Percentiles rank a stretch among this genome's conserved stretches.
phyloP scores from a whole-genome alignment of 30 jellyfish, hydroid and myxozoan genomes.

The Hydra vulgaris region DNA sequence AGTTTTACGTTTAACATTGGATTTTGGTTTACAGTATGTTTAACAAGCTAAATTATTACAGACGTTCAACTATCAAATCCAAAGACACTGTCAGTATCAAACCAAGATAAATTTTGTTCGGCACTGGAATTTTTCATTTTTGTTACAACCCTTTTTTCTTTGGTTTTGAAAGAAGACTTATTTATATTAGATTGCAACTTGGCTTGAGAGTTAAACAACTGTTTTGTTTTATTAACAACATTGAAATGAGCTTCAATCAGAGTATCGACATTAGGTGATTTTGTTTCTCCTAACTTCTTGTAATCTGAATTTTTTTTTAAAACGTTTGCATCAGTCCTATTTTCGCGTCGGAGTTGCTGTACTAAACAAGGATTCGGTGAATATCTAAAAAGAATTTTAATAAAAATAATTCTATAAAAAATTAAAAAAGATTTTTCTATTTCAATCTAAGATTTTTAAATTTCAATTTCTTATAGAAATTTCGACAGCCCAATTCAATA shows the following conservation, averaged over 20 bases:
- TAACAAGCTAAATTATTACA: too few relatives aligned
- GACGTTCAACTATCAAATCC: slow-evolving; percentile 59
- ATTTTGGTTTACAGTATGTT: too few relatives aligned
- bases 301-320: background rate
- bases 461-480: too few relatives aligned
- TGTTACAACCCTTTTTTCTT: slow-evolving; percentile 49
- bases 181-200: too few relatives aligned
- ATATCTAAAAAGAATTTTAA: slow-evolving; percentile 6
- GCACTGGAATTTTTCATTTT: slow-evolving; percentile 17
- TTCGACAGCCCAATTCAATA: too few relatives aligned
- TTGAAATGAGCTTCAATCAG: background rate
- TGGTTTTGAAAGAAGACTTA: slow-evolving; percentile 46
- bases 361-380: slow-evolving; percentile 30
- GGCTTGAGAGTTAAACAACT: too few relatives aligned
- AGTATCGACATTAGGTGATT: slow-evolving; percentile 4
- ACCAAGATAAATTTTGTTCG: slow-evolving; percentile 57
- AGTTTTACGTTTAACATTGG: too few relatives aligned
- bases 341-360: slow-evolving; percentile 9
- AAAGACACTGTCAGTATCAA: slow-evolving; percentile 71
- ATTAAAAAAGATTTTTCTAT: too few relatives aligned
- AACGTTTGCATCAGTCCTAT: background rate
- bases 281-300: background rate
- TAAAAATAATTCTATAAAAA: too few relatives aligned
- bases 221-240: slow-evolving; percentile 10
- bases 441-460: too few relatives aligned